Evolutionary conservation across 2,797 vertebrate species (phyloP).

Genomic region (Enteromius afrohamiltoni): DNA sequence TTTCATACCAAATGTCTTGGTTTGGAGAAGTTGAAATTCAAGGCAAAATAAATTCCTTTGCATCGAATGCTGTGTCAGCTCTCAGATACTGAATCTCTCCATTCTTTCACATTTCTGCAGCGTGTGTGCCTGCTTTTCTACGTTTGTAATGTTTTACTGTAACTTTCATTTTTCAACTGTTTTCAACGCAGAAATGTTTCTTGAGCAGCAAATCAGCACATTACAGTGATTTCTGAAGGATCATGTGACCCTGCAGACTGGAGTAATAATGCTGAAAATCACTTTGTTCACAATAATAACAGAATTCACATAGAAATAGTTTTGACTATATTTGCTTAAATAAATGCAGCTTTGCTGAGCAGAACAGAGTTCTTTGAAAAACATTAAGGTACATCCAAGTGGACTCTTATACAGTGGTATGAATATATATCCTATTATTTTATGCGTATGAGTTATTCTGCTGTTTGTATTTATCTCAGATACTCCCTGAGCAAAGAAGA

Average conservation of each 20-base stretch:
- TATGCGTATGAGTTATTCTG: not conserved
- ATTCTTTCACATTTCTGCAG: conserved; percentile 61
- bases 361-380: not conserved
- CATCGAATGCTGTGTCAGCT: conserved; percentile 51
- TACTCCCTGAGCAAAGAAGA: conserved; percentile 78
- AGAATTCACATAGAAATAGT: not conserved
- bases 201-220: not conserved
- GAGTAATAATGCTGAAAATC: not conserved
- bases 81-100: conserved; percentile 58
- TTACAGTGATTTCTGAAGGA: not conserved
- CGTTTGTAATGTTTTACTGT: not conserved
- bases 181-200: not conserved
- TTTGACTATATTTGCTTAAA: not conserved
- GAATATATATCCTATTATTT: not conserved
- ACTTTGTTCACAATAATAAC: not conserved
- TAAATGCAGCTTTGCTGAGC: not conserved
- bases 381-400: not conserved
- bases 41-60: conserved; percentile 47
- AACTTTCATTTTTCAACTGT: not conserved
- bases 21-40: conserved; percentile 46
- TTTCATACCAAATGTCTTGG: conserved; percentile 33
- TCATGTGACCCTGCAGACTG: not conserved
- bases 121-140: conserved; percentile 52
- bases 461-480: conserved; percentile 61
- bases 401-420: not conserved